Evolutionary conservation across 2,113 vertebrate species (phyloP).

Genomic region (Cepphus grylle): DNA sequence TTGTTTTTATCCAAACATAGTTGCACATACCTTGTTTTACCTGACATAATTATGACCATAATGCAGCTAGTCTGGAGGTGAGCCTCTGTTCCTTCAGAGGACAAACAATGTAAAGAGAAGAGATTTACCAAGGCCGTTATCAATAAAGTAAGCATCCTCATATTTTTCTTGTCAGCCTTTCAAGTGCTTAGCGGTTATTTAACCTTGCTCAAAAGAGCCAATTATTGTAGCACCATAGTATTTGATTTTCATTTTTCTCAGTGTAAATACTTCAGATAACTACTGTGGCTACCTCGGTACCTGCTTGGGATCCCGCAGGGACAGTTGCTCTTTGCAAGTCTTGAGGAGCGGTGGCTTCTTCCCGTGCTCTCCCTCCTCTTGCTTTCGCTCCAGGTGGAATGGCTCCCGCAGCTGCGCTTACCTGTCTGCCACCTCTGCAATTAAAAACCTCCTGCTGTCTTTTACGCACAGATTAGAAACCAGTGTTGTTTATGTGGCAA

Average conservation of each 20-base stretch:
- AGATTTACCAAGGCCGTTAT: background rate
- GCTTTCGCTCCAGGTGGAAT: background rate
- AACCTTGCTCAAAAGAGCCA: background rate
- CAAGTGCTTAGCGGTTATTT: background rate
- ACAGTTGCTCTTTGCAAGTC: background rate
- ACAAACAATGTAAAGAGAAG: background rate
- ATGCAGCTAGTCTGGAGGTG: background rate
- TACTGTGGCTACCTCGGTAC: background rate
- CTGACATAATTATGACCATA: background rate
- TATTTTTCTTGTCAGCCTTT: background rate
- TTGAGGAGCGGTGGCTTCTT: background rate
- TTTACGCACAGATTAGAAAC: background rate
- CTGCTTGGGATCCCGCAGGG: background rate
- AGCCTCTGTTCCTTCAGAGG: background rate
- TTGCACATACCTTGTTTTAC: background rate
- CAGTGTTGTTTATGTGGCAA: background rate
- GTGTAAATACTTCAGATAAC: background rate
- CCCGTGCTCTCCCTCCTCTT: background rate
- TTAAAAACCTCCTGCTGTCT: background rate
- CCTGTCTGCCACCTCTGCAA: background rate
- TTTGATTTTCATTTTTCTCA: background rate
- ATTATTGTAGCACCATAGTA: background rate
- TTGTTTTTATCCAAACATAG: background rate
- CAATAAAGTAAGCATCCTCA: background rate
- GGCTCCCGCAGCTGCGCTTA: background rate